Evolutionary conservation across 2,797 vertebrate species (phyloP).

Genomic region (Aythya fuligula): DNA sequence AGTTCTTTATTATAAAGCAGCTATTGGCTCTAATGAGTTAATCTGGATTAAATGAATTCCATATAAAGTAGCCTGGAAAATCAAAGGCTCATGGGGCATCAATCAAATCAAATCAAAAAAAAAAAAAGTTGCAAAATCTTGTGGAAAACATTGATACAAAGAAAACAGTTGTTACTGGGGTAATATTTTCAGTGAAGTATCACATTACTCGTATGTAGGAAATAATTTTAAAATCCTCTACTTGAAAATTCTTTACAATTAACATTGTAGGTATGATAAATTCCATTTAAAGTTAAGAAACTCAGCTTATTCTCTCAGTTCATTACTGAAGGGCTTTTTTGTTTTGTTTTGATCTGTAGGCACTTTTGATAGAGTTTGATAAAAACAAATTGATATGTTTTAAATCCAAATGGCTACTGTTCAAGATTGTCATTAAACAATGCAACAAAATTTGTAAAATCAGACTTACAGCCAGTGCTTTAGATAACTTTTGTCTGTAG

Average conservation of each 20-base stretch:
- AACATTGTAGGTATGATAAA: not conserved
- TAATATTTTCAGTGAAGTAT: not conserved
- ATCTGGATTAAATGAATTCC: not conserved
- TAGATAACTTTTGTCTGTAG: constrained; percentile 92
- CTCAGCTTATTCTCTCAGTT: not conserved
- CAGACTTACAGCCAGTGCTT: constrained; percentile 93
- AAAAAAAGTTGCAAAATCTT: not conserved
- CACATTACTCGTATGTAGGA: not conserved
- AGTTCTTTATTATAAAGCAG: not conserved
- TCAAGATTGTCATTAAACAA: not conserved
- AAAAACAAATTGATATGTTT: not conserved
- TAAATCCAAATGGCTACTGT: not conserved
- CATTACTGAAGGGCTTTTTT: not conserved
- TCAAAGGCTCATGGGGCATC: too few species aligned
- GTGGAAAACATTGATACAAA: rapidly evolving
- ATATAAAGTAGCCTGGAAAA: rapidly evolving
- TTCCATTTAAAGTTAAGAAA: not conserved
- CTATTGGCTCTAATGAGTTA: not conserved
- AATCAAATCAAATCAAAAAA: too few species aligned
- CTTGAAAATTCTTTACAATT: too few species aligned
- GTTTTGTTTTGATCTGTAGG: not conserved
- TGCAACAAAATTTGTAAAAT: not conserved
- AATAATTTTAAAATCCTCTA: not conserved
- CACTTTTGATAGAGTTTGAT: not conserved
- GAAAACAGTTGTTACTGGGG: not conserved